Evolutionary conservation across 2,888 invertebrate genomes (phyloP).

Genomic region (Hypena proboscidalis): DNA sequence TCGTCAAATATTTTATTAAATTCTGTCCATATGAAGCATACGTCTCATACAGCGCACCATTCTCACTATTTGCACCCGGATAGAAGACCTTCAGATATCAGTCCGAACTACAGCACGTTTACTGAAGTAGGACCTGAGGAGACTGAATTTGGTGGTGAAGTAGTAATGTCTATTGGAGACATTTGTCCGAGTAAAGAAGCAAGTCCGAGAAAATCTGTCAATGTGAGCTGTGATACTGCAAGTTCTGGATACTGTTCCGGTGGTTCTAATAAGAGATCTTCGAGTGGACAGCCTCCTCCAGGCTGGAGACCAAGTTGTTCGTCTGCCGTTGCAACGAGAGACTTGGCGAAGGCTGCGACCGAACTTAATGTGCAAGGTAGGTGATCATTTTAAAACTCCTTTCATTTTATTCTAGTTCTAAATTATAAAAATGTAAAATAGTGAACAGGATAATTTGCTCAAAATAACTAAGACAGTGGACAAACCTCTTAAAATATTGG

Average conservation of each 20-base stretch:
- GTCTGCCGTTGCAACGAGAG: slow-evolving; percentile 84
- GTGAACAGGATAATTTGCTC: no score
- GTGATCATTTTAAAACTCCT: slow-evolving; percentile 41
- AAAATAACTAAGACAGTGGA: no score
- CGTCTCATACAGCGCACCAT: slow-evolving; percentile 89
- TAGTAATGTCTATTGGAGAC: slow-evolving; percentile 74
- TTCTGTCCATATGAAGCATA: slow-evolving; percentile 92
- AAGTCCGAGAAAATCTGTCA: slow-evolving; percentile 80
- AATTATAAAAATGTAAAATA: no score
- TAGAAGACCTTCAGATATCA: slow-evolving; percentile 76
- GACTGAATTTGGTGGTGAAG: slow-evolving; percentile 72
- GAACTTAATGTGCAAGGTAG: slow-evolving; percentile 90
- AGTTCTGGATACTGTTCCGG: slow-evolving; percentile 82
- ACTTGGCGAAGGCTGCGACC: slow-evolving; percentile 87
- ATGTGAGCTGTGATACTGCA: slow-evolving; percentile 80
- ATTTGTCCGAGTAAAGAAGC: slow-evolving; percentile 79
- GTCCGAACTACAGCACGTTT: slow-evolving; percentile 81
- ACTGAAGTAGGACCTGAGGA: slow-evolving; percentile 80
- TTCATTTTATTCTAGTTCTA: no score
- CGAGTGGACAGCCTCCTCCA: slow-evolving; percentile 79
- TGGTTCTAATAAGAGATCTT: slow-evolving; percentile 78
- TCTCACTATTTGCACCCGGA: slow-evolving; percentile 81
- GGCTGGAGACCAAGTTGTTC: slow-evolving; percentile 87
- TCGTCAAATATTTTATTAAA: slow-evolving; percentile 94
- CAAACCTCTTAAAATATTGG: no score